phyloP scores from a whole-genome alignment of 2,113 vertebrate species.

The Syngnathus scovelli region DNA sequence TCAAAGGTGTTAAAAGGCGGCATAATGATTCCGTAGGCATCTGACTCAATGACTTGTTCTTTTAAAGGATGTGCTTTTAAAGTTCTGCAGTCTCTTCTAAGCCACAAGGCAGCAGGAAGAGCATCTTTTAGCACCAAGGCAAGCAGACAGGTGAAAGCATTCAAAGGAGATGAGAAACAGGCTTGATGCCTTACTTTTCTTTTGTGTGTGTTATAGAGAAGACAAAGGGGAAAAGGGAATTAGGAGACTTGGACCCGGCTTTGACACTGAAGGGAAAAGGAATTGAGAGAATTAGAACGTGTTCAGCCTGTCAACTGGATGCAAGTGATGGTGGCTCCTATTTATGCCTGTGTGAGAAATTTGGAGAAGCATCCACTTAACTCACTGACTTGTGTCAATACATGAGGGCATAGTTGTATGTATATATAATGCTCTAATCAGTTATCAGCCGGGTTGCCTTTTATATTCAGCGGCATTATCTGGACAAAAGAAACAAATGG shows the following conservation, averaged over 20 bases:
- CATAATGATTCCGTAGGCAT: constrained; percentile 39
- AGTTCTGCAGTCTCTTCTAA: constrained; percentile 38
- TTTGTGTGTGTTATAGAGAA: background rate
- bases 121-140: constrained; percentile 43
- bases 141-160: constrained; percentile 27
- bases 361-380: constrained; percentile 50
- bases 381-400: constrained; percentile 40
- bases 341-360: constrained; percentile 19
- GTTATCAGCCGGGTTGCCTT: constrained; percentile 8
- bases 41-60: constrained; percentile 15
- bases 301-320: constrained; percentile 2
- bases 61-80: constrained; percentile 18
- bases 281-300: constrained; percentile 7
- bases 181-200: background rate
- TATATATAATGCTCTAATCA: constrained; percentile 14
- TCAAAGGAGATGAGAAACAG: constrained; percentile 11
- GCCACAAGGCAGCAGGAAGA: constrained; percentile 36
- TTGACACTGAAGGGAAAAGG: constrained; percentile 1
- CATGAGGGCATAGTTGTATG: constrained; percentile 9
- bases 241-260: constrained; percentile 4
- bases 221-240: constrained; percentile 10
- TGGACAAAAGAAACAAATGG: background rate
- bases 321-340: constrained; percentile 13
- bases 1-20: constrained; percentile 19
- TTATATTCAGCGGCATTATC: constrained; percentile 10